Evolutionary conservation across 2,888 invertebrate genomes (phyloP), one percentile per base, ranked within the genome.

Genomic region (Ariolimax columbianus): DNA sequence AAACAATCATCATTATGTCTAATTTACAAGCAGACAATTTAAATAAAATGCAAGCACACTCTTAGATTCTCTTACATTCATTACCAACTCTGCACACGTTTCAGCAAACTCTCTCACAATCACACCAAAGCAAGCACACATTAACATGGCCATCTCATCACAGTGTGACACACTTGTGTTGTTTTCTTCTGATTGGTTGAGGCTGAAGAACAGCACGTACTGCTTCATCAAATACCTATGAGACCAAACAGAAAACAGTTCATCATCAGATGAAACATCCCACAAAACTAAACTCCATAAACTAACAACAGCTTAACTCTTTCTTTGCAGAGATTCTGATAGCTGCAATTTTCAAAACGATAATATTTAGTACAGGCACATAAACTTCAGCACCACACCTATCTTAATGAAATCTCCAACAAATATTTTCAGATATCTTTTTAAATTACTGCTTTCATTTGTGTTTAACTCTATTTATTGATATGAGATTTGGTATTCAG

Each of bases 181-280:
- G 92, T 89, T 93, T 93, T 88, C 92, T 96, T 95, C 98, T 98
- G 93, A 97, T 97, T 86, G 99, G 98, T 95, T 99, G 98, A 82
- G 99, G 99, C 95, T 98, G 96, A 93, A 99, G 95, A 89, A 99
- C 99, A 86, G 99, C 98, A 91, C 99, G 96, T 63, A 99, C 99
- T 51, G 99, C 98, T 95, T 99, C 99, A 93, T 99, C 99, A 95
- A 99, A 99, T 86, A 99, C 99, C 97, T 98, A 47, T 6, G 1
- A 43, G 26, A 68, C 33, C 7, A 33, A 66, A 66, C 66, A 30
- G 3, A n/a, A n/a, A n/a, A n/a, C n/a, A n/a, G n/a, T n/a, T n/a
- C n/a, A n/a, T n/a, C n/a, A n/a, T n/a, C n/a, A n/a, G n/a, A n/a
- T n/a, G n/a, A n/a, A n/a, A n/a, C n/a, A n/a, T n/a, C n/a, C n/a